Evolutionary conservation across 35 echinoderm and acorn worm genomes (phyloP).

Genomic region (Strongylocentrotus purpuratus): DNA sequence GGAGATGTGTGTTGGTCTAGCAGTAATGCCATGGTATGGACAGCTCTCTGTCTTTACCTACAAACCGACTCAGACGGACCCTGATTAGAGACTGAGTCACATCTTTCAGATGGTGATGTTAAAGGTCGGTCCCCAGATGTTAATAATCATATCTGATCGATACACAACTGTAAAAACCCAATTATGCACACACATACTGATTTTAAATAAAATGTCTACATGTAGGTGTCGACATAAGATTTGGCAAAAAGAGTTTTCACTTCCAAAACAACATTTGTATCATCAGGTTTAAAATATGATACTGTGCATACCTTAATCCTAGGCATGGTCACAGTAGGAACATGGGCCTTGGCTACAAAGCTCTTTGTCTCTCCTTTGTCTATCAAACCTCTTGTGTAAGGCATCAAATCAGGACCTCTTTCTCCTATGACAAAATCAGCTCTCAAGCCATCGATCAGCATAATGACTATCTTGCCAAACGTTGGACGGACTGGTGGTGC

Average conservation of each 20-base stretch:
- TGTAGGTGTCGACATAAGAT: neutral
- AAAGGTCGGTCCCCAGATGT: too few relatives aligned
- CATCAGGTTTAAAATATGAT: neutral
- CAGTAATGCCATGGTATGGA: too few relatives aligned
- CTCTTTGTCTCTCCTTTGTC: constrained; percentile 70
- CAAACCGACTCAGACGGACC: too few relatives aligned
- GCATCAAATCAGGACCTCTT: constrained; percentile 68
- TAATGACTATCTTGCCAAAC: constrained; percentile 84
- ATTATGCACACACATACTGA: neutral
- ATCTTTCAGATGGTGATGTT: too few relatives aligned
- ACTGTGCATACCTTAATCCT: constrained; percentile 84
- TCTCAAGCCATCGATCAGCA: constrained; percentile 91
- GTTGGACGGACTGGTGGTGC: constrained; percentile 57
- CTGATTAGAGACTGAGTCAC: too few relatives aligned
- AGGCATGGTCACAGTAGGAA: constrained; percentile 98
- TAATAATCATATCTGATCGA: too few relatives aligned
- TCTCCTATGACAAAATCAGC: constrained; percentile 90
- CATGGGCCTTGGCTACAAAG: constrained; percentile 90
- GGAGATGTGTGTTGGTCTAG: too few relatives aligned
- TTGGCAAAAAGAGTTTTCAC: neutral
- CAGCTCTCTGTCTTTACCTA: too few relatives aligned
- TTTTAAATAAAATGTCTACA: neutral
- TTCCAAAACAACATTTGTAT: neutral
- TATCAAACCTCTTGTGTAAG: constrained; percentile 72
- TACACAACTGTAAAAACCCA: too few relatives aligned